Percentiles rank a stretch among this genome's conserved stretches.
Conservation (phyloP, 2,113 vertebrate genomes). For the Glaucidium brasilianum region DNA sequence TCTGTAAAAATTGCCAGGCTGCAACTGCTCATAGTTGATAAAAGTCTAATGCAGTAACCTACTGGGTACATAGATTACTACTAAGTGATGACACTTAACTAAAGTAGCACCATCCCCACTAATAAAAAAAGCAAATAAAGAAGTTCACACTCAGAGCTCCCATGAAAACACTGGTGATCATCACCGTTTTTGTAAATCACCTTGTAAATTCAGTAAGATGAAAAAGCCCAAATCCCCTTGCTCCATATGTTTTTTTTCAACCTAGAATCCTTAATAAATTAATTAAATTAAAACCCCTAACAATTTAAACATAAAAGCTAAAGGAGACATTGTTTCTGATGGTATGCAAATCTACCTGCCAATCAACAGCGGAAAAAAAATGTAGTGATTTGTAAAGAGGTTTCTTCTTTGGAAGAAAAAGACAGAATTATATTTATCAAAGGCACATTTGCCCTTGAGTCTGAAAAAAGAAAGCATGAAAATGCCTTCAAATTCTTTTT, state of each 20-base stretch:
- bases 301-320: background rate
- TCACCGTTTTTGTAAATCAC: background rate
- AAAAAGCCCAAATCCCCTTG: background rate
- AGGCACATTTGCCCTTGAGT: slow-evolving; percentile 6
- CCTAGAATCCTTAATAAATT: background rate
- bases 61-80: background rate
- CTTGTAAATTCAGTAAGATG: background rate
- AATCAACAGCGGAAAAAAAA: background rate
- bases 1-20: background rate
- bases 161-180: background rate
- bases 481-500: slow-evolving; percentile 40
- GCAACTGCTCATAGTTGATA: background rate
- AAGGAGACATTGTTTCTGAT: background rate
- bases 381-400: background rate
- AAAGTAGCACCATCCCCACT: background rate
- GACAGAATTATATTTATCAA: background rate
- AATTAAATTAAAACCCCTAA: background rate
- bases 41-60: background rate
- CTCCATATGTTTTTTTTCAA: background rate
- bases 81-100: background rate
- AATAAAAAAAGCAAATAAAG: background rate
- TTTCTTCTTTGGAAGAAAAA: slow-evolving; percentile 3
- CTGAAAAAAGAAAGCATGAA: slow-evolving; percentile 5
- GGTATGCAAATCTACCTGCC: background rate
- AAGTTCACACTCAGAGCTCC: background rate